phyloP scores from a whole-genome alignment of 2,888 invertebrate species.

The Rotaria magnacalcarata region DNA sequence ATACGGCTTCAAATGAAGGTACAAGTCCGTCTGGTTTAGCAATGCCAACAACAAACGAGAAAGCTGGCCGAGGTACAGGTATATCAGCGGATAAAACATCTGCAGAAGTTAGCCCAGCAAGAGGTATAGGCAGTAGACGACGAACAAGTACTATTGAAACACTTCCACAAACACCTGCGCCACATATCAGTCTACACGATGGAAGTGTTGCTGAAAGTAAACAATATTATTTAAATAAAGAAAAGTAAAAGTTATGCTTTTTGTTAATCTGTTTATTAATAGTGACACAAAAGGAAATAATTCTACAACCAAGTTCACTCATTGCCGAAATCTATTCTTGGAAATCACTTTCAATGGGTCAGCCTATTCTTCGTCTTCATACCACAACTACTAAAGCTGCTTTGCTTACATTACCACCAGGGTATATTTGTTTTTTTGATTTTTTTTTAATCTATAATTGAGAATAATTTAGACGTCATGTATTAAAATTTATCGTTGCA shows the following conservation, averaged over 20 bases:
- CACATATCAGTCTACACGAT: not conserved
- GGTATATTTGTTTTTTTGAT: constrained; percentile 49
- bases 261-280: no score
- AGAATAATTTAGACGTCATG: constrained; percentile 53
- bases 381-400: constrained; percentile 54
- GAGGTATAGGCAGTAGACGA: not conserved
- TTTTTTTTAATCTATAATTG: constrained; percentile 34
- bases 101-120: not conserved
- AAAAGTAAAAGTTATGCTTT: no score
- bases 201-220: not conserved
- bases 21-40: not conserved
- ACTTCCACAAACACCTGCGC: not conserved
- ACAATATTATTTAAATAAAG: no score
- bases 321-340: constrained; percentile 59
- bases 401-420: constrained; percentile 56
- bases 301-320: constrained; percentile 52
- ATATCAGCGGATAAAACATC: not conserved
- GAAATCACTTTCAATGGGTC: constrained; percentile 58
- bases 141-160: not conserved
- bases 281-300: constrained; percentile 16
- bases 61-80: not conserved
- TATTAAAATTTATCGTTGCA: constrained; percentile 55
- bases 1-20: constrained; percentile 47
- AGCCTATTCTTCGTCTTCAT: constrained; percentile 54
- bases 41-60: not conserved